A percentile compares a stretch with the other conserved stretches of the same genome.
Evolutionary conservation across 92 coral and sea anemone species (phyloP).

Genomic region (Isaurus tuberculatus): DNA sequence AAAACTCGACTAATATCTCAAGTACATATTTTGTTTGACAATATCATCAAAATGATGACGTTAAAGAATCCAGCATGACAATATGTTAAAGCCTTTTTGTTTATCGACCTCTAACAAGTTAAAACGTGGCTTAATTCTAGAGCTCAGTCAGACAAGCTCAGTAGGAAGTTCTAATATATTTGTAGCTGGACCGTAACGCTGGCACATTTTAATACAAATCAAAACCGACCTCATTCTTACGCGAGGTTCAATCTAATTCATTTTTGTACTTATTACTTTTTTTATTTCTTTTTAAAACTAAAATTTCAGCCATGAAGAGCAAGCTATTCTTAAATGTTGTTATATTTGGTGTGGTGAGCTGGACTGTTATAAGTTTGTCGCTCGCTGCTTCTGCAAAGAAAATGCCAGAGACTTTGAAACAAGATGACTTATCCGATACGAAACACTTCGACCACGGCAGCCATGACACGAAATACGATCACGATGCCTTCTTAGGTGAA

Average conservation of each 20-base stretch:
- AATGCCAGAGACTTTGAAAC: not conserved
- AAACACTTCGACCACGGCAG: constrained; percentile 62
- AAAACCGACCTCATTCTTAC: not conserved
- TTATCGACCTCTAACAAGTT: constrained; percentile 54
- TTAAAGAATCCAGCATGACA: constrained; percentile 39
- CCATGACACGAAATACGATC: constrained; percentile 70
- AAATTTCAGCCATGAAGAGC: constrained; percentile 18
- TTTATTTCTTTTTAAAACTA: not conserved
- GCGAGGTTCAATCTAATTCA: not conserved
- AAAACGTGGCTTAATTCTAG: constrained; percentile 52
- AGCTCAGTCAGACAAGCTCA: not conserved
- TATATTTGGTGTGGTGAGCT: not conserved
- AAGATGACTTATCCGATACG: constrained; percentile 49
- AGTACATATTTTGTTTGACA: constrained; percentile 28
- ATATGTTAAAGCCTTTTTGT: constrained; percentile 13
- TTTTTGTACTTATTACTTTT: not conserved
- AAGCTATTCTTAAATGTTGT: constrained; percentile 4
- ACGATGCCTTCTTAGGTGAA: constrained; percentile 84
- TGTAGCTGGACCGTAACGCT: not conserved
- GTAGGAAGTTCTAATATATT: not conserved
- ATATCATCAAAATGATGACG: constrained; percentile 36
- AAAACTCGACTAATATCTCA: not conserved
- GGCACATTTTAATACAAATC: too few species aligned
- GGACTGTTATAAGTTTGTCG: not conserved
- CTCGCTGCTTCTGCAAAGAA: constrained; percentile 27